phyloP scores from a whole-genome alignment of 2,113 vertebrate species.

The Alaudala cheleensis region DNA sequence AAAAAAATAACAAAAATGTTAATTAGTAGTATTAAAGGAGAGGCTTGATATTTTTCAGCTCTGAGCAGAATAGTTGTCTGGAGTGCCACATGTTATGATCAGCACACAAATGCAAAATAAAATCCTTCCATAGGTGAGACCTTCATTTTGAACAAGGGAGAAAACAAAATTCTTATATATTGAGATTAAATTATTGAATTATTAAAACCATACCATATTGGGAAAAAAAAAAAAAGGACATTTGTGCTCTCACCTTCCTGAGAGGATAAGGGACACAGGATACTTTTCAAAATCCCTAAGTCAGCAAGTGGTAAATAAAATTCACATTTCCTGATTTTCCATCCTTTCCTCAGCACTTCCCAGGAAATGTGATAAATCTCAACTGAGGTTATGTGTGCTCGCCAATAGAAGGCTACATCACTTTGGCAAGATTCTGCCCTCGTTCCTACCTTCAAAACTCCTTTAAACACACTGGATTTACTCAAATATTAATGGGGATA shows the following conservation, averaged over 20 bases:
- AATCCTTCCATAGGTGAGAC: not conserved
- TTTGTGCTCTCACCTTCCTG: not conserved
- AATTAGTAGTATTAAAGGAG: constrained; percentile 38
- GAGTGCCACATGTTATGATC: constrained; percentile 30
- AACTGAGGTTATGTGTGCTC: not conserved
- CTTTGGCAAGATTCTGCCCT: not conserved
- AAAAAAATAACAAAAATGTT: constrained; percentile 16
- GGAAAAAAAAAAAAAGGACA: not conserved
- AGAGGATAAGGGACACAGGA: not conserved
- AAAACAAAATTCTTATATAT: not conserved
- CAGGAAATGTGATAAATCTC: not conserved
- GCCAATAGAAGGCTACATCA: not conserved
- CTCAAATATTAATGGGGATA: not conserved
- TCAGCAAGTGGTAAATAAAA: not conserved
- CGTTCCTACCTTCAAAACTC: not conserved
- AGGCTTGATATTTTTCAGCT: constrained; percentile 1
- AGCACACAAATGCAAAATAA: constrained; percentile 9
- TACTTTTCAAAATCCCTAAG: not conserved
- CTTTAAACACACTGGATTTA: not conserved
- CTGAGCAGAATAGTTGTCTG: constrained; percentile 29
- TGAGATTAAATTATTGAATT: not conserved
- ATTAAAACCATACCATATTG: not conserved
- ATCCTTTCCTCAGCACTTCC: not conserved
- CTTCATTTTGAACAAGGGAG: not conserved
- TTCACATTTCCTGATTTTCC: not conserved